phyloP scores from a whole-genome alignment of 2,888 invertebrate species.

The Coleophora deauratella region DNA sequence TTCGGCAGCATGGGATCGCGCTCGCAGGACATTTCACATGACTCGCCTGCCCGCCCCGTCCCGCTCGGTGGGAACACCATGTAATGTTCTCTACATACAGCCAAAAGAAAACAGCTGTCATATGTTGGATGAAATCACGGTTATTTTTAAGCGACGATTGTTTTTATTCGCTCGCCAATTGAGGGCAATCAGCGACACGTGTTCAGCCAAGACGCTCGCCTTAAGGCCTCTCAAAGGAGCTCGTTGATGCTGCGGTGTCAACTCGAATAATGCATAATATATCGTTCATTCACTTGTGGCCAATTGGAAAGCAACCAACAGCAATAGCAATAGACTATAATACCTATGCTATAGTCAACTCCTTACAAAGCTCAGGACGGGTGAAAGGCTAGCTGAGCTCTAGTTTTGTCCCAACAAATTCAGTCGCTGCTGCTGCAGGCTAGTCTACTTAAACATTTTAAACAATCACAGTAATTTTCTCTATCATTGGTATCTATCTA shows the following conservation, averaged over 20 bases:
- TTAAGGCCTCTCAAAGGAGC: conserved; percentile 54
- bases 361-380: no score
- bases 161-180: conserved; percentile 66
- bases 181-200: conserved; percentile 12
- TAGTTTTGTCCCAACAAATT: no score
- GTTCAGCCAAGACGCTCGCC: conserved; percentile 59
- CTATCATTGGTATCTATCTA: not conserved
- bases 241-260: conserved; percentile 41
- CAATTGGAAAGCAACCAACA: no score
- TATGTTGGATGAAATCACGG: conserved; percentile 74
- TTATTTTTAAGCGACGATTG: conserved; percentile 73
- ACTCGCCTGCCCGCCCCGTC: conserved; percentile 26
- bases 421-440: not conserved
- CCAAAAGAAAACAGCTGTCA: conserved; percentile 61
- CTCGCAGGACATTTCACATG: conserved; percentile 62
- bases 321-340: no score
- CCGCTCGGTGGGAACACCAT: conserved; percentile 38
- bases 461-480: no score
- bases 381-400: no score
- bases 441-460: no score
- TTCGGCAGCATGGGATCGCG: conserved; percentile 51
- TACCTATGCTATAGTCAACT: no score
- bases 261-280: conserved; percentile 24
- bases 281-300: not conserved
- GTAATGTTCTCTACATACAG: conserved; percentile 40